phyloP scores from a whole-genome alignment of 2,113 vertebrate species.

The Stictonetta naevosa region DNA sequence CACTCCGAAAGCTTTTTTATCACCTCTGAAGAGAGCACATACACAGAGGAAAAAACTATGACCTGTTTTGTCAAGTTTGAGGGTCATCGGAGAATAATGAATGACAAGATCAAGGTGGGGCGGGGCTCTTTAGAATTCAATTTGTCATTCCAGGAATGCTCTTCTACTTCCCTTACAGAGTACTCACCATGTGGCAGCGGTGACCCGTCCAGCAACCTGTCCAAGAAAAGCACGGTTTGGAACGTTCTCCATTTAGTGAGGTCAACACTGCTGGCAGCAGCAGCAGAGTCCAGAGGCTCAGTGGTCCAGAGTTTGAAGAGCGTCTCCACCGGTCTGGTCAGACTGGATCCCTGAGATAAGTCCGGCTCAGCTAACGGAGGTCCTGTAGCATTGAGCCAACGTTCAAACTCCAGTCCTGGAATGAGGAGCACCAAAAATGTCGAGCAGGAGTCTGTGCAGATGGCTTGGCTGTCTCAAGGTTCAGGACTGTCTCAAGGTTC shows the following conservation, averaged over 20 bases:
- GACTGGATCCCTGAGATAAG: conserved; percentile 88
- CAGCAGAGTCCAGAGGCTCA: conserved; percentile 76
- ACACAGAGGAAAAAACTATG: not conserved
- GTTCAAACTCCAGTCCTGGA: conserved; percentile 93
- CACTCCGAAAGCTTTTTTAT: conserved; percentile 86
- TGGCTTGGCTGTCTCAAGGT: not conserved
- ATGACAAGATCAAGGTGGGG: not conserved
- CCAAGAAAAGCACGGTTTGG: conserved; percentile 95
- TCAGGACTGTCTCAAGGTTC: not conserved
- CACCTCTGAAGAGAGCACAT: conserved; percentile 79
- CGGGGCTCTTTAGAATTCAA: not conserved
- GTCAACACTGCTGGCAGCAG: conserved; percentile 81
- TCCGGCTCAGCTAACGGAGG: conserved; percentile 91
- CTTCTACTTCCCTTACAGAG: not conserved
- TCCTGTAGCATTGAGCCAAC: conserved; percentile 92
- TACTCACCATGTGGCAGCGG: conserved; percentile 86
- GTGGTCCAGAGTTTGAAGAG: conserved; percentile 89
- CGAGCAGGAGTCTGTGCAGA: not conserved
- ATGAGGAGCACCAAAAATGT: not conserved
- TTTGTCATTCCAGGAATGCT: not conserved
- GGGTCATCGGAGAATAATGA: not conserved
- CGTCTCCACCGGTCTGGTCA: conserved; percentile 87
- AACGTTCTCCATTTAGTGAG: conserved; percentile 94
- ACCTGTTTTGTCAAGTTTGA: not conserved
- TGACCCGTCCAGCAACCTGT: conserved; percentile 90